phyloP scores from a whole-genome alignment of 2,113 vertebrate species.

The Antechinus stuartii region DNA sequence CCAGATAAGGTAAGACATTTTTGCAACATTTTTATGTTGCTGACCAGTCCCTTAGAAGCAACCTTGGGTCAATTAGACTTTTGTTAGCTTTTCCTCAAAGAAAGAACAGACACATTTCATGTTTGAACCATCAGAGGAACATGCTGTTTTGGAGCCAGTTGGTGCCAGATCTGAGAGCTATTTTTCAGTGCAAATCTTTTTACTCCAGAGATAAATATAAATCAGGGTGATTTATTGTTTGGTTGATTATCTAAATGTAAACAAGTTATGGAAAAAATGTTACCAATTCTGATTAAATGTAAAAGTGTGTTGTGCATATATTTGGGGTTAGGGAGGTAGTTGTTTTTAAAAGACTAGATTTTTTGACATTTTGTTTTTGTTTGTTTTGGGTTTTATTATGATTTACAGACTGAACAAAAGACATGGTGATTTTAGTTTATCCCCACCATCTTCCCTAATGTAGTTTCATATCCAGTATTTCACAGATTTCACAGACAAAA shows the following conservation, averaged over 20 bases:
- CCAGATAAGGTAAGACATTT: constrained; percentile 90
- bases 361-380: no score
- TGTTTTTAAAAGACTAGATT: background rate
- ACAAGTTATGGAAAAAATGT: background rate
- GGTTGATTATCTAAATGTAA: background rate
- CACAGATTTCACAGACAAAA: background rate
- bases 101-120: background rate
- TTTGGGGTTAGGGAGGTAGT: background rate
- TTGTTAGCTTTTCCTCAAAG: background rate
- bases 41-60: background rate
- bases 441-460: background rate
- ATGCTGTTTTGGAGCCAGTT: background rate
- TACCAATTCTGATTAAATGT: background rate
- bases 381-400: background rate
- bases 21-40: background rate
- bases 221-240: background rate
- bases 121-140: background rate
- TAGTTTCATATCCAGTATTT: background rate
- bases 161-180: background rate
- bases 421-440: background rate
- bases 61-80: background rate
- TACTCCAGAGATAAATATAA: background rate
- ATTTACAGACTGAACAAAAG: background rate
- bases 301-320: background rate
- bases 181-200: background rate